These are phyloP conservation scores for Nibea coibor DNA, from an alignment of 2,113 vertebrate species.

Conservation along the genomic window DNA sequence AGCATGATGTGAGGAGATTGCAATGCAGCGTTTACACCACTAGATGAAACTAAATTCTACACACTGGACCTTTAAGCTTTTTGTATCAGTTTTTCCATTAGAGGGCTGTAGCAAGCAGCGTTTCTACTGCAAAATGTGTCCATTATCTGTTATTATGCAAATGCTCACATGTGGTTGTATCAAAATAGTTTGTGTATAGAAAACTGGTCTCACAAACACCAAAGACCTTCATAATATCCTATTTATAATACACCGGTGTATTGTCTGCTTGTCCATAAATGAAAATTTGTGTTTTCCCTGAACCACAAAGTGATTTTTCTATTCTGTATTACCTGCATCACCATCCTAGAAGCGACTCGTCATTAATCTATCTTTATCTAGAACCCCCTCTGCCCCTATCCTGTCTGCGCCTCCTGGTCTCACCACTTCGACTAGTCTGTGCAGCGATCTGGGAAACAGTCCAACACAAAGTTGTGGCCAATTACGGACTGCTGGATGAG, in stretches of 20 bases:
- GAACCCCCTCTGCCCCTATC: conserved; percentile 8
- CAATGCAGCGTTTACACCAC: no score
- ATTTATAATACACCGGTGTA: not conserved
- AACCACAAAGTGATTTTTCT: no score
- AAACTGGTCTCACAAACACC: not conserved
- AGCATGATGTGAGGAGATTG: no score
- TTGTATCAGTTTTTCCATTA: not conserved
- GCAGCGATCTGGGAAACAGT: conserved; percentile 23
- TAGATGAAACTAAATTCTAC: no score
- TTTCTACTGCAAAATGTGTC: not conserved
- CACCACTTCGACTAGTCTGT: conserved; percentile 2
- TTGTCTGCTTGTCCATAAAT: not conserved
- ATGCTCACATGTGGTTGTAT: not conserved
- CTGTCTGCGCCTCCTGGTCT: conserved; percentile 38
- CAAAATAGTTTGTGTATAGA: not conserved
- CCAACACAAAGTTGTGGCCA: conserved; percentile 42
- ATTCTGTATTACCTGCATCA: not conserved
- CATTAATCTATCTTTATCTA: not conserved
- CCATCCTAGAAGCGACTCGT: not conserved
- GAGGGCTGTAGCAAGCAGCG: no score
- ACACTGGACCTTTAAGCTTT: not conserved
- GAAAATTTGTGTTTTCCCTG: not conserved
- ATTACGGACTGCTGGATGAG: conserved; percentile 72
- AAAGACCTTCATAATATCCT: not conserved
- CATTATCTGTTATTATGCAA: not conserved